Percentiles rank a stretch among this genome's conserved stretches.
phyloP scores from a whole-genome alignment of 2,888 invertebrate species.

The Melieria picta region DNA sequence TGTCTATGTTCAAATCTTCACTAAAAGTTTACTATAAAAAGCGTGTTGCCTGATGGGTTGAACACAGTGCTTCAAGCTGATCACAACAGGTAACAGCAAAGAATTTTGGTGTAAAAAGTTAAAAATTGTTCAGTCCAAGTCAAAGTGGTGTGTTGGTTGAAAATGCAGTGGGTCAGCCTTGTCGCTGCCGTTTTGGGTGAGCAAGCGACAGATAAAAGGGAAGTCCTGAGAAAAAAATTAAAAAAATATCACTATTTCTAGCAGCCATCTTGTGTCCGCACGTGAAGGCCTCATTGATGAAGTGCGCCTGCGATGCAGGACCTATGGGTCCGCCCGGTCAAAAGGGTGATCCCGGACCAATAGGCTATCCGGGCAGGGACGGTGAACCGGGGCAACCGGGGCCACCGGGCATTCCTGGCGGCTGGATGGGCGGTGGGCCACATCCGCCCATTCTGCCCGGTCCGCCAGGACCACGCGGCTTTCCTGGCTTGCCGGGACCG shows the following conservation, averaged over 20 bases:
- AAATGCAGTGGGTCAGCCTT: slow-evolving; percentile 41
- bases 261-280: slow-evolving; percentile 24
- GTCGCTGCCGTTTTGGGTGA: slow-evolving; percentile 44
- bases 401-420: background rate
- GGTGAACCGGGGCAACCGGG: slow-evolving; percentile 50
- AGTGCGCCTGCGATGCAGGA: slow-evolving; percentile 51
- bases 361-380: slow-evolving; percentile 29
- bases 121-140: no score
- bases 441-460: background rate
- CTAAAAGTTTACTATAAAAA: no score
- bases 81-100: no score
- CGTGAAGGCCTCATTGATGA: slow-evolving; percentile 45
- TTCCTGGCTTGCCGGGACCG: slow-evolving; percentile 21
- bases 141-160: background rate
- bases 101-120: no score
- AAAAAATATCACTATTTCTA: background rate
- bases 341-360: slow-evolving; percentile 29
- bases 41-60: no score
- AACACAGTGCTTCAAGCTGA: no score
- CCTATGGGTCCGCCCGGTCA: slow-evolving; percentile 42
- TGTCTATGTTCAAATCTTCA: no score
- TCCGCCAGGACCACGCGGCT: slow-evolving; percentile 19
- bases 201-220: slow-evolving; percentile 9
- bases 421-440: slow-evolving; percentile 14
- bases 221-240: background rate